Conservation (phyloP, 1,140 invertebrate genomes). For the Teleopsis dalmanni region DNA sequence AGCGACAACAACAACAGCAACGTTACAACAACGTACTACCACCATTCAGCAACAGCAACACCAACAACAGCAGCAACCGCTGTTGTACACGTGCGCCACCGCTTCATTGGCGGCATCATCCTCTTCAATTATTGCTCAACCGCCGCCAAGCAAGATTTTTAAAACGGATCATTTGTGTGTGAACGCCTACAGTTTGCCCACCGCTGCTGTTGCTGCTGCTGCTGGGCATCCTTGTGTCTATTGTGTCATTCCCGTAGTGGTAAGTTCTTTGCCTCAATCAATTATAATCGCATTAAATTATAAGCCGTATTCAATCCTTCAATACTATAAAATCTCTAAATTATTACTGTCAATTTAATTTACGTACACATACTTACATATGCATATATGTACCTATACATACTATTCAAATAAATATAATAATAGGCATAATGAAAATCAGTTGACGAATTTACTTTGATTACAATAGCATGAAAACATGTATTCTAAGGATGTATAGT, state of each 20-base stretch:
- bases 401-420: too few species aligned
- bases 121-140: slow-evolving; percentile 37
- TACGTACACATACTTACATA: too few species aligned
- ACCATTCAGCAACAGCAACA: slow-evolving; percentile 12
- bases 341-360: too few species aligned
- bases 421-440: too few species aligned
- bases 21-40: slow-evolving; percentile 1
- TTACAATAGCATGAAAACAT: too few species aligned
- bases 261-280: slow-evolving; percentile 17
- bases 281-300: neutral
- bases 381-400: too few species aligned
- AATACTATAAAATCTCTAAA: too few species aligned
- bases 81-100: slow-evolving; percentile 34
- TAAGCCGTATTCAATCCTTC: too few species aligned
- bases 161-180: slow-evolving; percentile 42
- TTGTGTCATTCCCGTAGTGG: slow-evolving; percentile 41
- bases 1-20: slow-evolving; percentile 1
- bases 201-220: slow-evolving; percentile 38
- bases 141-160: slow-evolving; percentile 42
- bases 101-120: slow-evolving; percentile 21
- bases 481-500: too few species aligned
- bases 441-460: too few species aligned
- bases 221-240: slow-evolving; percentile 41
- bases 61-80: slow-evolving; percentile 13
- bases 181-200: slow-evolving; percentile 37